Conservation (phyloP, 1,140 invertebrate genomes). For the Brachionus rotundiformis region DNA sequence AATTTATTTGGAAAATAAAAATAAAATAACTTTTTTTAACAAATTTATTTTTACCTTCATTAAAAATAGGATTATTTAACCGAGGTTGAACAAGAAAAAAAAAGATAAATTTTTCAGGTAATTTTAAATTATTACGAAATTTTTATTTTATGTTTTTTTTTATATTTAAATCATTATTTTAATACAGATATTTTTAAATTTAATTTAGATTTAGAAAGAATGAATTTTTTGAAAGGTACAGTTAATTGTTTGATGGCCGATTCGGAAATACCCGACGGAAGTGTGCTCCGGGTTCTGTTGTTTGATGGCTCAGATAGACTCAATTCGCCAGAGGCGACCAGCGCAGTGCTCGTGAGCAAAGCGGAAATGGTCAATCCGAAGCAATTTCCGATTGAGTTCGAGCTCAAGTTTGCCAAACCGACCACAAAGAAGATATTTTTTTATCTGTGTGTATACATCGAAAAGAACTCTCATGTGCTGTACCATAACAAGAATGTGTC, state of each 20-base stretch:
- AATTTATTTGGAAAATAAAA: background rate
- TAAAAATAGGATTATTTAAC: background rate
- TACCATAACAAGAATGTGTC: constrained; percentile 35
- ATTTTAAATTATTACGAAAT: background rate
- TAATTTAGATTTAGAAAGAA: background rate
- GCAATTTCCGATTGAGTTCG: constrained; percentile 7
- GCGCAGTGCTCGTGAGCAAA: background rate
- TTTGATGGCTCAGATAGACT: constrained; percentile 17
- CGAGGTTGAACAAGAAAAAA: background rate
- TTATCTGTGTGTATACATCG: constrained; percentile 27
- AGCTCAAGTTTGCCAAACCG: background rate
- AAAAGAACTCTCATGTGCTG: background rate
- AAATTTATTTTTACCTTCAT: background rate
- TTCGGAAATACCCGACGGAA: background rate
- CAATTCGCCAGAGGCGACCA: background rate
- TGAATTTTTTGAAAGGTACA: constrained; percentile 1
- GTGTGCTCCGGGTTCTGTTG: background rate
- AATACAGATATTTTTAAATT: background rate
- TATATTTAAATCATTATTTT: background rate
- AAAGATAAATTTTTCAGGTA: constrained; percentile 27
- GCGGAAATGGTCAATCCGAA: background rate
- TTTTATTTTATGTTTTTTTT: background rate
- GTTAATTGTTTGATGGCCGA: constrained; percentile 11
- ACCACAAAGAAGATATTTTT: background rate
- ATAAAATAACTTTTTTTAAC: background rate